Evolutionary conservation across 2,113 vertebrate genomes (phyloP), one percentile per base, ranked within the genome.

Genomic region (Pangasianodon gigas): DNA sequence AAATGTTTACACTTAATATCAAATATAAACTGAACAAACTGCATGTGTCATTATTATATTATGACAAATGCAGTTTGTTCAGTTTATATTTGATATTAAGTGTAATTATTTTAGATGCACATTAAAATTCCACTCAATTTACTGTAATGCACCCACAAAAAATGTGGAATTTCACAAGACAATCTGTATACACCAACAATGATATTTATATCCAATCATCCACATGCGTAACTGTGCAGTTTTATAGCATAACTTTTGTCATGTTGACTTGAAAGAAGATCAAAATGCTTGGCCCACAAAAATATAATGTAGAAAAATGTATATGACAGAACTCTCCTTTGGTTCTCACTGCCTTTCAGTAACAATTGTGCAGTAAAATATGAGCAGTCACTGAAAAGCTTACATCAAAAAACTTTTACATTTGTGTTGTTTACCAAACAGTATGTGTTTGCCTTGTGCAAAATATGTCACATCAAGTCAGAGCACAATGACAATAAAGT

Each of bases 391-490:
- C 6, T n/a, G 77, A 48, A 52, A n/a, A 82, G 16, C 2, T 32
- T 82, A 82, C 79, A 32, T 54, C 11, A n/a, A 54, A 54, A 67
- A n/a, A 18, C 1, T 51, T 51, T 79, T 29, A 29, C 46, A 51
- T 19, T 54, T 52, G 79, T 19, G 8, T 54, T 82, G 14, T 54
- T n/a, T 54, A 52, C 79, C 67, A 65, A 65, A 56, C 21, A 77
- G 85, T 85, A 74, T 91, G 92, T 82, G 1, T 14, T 67, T 89
- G 89, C 91, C 62, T 91, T 51, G 46, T 29, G 44, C 46, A 92
- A 84, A 87, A 5, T 87, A 24, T 83, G 90, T 89, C 69, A 41
- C 41, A 85, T 65, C 19, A 80, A 80, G n/a, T 81, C 82, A 89
- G 84, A 37, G 37, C 37, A 37, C 37, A 37, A 37, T 37, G 37